Conservation (phyloP, 2,888 invertebrate genomes). For the Hyposoter didymator region DNA sequence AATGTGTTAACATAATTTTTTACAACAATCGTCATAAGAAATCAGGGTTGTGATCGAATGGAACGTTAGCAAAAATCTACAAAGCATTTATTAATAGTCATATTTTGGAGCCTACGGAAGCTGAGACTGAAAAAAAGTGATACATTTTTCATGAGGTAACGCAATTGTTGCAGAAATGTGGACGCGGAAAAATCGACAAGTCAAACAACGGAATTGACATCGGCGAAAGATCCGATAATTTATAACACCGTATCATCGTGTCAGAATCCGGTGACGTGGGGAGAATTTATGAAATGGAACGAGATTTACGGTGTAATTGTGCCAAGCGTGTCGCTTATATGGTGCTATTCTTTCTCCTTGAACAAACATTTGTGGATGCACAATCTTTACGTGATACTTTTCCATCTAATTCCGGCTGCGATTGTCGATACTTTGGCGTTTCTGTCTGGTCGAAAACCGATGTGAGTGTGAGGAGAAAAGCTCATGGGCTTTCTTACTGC, state of each 20-base stretch:
- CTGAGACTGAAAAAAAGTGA: background rate
- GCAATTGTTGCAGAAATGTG: conserved; percentile 33
- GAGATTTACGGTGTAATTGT: conserved; percentile 85
- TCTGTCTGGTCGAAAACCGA: conserved; percentile 86
- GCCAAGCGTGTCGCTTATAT: conserved; percentile 87
- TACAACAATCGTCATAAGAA: too few relatives aligned
- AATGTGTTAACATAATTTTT: too few relatives aligned
- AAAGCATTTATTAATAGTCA: background rate
- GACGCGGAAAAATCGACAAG: background rate
- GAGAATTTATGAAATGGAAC: conserved; percentile 86
- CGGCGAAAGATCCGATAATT: conserved; percentile 86
- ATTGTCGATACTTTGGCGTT: conserved; percentile 85
- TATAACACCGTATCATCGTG: conserved; percentile 95
- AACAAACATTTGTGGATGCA: conserved; percentile 86
- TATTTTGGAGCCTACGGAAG: background rate
- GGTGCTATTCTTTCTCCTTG: conserved; percentile 87
- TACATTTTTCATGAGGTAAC: background rate
- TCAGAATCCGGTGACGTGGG: conserved; percentile 93
- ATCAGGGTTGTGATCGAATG: background rate
- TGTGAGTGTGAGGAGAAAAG: conserved; percentile 84
- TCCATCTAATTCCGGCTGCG: conserved; percentile 87
- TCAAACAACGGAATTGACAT: background rate
- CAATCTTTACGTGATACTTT: conserved; percentile 85
- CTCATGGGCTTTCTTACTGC: background rate
- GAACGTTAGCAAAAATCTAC: background rate